These are phyloP conservation scores for Barnardius zonarius DNA, from an alignment of 2,113 vertebrate genomes.

Conservation along the genomic window DNA sequence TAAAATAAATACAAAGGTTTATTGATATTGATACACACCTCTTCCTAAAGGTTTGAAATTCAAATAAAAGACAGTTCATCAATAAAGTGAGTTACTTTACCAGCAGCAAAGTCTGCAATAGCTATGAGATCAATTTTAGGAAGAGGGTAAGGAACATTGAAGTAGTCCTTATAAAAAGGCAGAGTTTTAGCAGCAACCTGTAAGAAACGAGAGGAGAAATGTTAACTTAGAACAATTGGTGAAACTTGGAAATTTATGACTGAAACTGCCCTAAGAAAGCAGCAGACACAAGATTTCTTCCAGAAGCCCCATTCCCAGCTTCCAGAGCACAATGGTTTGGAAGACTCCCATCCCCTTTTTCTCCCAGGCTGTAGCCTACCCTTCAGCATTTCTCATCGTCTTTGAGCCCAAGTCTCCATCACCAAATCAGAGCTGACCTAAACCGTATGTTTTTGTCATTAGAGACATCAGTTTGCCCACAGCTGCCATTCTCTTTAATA, in stretches of 20 bases:
- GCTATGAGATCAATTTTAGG: constrained; percentile 99
- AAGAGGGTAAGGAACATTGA: constrained; percentile 97
- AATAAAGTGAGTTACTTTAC: constrained; percentile 83
- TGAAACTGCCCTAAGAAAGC: not conserved
- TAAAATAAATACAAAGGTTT: constrained; percentile 79
- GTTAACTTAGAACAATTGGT: not conserved
- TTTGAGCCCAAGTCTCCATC: not conserved
- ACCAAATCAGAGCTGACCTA: not conserved
- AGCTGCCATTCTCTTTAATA: not conserved
- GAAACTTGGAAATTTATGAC: not conserved
- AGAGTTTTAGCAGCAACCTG: constrained; percentile 99
- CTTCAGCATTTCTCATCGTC: not conserved
- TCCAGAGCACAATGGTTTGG: not conserved
- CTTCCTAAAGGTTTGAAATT: constrained; percentile 65
- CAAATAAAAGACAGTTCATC: constrained; percentile 60
- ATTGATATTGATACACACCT: constrained; percentile 55
- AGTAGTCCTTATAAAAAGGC: constrained; percentile 99
- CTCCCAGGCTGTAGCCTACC: not conserved
- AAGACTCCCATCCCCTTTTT: not conserved
- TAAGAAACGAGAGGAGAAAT: constrained; percentile 51
- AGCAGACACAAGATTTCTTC: not conserved
- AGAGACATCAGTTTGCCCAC: not conserved
- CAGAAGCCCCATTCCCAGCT: not conserved
- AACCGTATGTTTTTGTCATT: not conserved
- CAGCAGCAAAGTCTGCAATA: constrained; percentile 99